These are phyloP conservation scores for Deilephila porcellus DNA, from an alignment of 2,888 invertebrate genomes.

Conservation along the genomic window DNA sequence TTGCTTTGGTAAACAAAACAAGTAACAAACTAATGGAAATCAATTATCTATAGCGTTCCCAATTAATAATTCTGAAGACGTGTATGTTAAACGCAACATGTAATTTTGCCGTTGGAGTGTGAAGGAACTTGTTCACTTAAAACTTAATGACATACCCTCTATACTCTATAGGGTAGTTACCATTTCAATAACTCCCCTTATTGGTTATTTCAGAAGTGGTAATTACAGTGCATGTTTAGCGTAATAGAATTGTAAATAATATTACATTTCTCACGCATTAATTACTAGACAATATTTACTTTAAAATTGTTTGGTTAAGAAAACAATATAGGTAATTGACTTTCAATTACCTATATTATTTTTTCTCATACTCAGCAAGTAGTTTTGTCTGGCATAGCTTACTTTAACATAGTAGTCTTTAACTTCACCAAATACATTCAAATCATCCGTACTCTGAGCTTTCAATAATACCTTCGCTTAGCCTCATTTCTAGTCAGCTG, in stretches of 20 bases:
- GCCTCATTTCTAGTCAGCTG: not conserved
- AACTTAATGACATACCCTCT: conserved; percentile 8
- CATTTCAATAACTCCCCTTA: no score
- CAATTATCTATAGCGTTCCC: not conserved
- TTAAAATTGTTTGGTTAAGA: no score
- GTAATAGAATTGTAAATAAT: no score
- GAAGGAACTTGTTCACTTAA: not conserved
- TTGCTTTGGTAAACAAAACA: not conserved
- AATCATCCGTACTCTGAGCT: not conserved
- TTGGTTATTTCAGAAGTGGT: not conserved
- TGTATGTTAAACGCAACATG: not conserved
- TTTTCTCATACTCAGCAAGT: not conserved
- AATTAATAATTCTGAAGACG: not conserved
- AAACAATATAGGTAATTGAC: no score
- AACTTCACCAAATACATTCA: no score
- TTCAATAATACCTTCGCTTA: not conserved
- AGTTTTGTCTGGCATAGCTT: not conserved
- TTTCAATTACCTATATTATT: no score
- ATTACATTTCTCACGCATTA: no score
- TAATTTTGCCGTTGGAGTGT: conserved; percentile 6
- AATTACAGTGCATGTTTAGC: not conserved
- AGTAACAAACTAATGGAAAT: not conserved
- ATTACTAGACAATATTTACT: no score
- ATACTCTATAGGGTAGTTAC: not conserved
- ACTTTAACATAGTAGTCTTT: not conserved